Conservation (phyloP, 2,888 invertebrate species). For the Acleris emargana region DNA sequence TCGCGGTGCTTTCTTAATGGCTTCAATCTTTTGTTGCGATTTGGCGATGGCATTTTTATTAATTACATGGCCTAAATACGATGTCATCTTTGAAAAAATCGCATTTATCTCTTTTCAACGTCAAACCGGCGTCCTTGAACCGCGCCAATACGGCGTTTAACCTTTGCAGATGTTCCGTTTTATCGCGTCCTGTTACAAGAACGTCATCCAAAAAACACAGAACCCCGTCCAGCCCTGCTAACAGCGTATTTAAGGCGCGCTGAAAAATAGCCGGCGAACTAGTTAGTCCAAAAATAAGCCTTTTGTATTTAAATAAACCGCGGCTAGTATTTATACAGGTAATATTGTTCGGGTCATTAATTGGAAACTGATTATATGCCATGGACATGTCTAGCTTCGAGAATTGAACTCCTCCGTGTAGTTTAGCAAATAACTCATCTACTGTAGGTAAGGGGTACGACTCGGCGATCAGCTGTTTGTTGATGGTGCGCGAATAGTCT, state of each 20-base stretch:
- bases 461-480: too few species aligned
- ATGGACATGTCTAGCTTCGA: too few species aligned
- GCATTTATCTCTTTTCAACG: slow-evolving; percentile 6
- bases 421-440: too few species aligned
- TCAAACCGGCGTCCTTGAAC: slow-evolving; percentile 6
- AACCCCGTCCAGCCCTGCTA: background rate
- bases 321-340: background rate
- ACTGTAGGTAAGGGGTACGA: too few species aligned
- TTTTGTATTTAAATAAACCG: slow-evolving; percentile 3
- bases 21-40: slow-evolving; percentile 1
- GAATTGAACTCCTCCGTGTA: too few species aligned
- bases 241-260: background rate
- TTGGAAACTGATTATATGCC: too few species aligned
- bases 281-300: background rate
- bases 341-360: too few species aligned
- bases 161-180: too few species aligned
- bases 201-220: background rate
- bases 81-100: slow-evolving; percentile 6
- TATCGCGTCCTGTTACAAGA: too few species aligned
- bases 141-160: background rate
- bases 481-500: too few species aligned
- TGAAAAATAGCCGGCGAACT: slow-evolving; percentile 3
- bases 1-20: background rate
- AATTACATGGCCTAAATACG: slow-evolving; percentile 3
- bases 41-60: background rate